Evolutionary conservation across 2,797 vertebrate species (phyloP), one percentile per base, ranked within the genome.

Genomic region (Gymnoscopelus microlampas): DNA sequence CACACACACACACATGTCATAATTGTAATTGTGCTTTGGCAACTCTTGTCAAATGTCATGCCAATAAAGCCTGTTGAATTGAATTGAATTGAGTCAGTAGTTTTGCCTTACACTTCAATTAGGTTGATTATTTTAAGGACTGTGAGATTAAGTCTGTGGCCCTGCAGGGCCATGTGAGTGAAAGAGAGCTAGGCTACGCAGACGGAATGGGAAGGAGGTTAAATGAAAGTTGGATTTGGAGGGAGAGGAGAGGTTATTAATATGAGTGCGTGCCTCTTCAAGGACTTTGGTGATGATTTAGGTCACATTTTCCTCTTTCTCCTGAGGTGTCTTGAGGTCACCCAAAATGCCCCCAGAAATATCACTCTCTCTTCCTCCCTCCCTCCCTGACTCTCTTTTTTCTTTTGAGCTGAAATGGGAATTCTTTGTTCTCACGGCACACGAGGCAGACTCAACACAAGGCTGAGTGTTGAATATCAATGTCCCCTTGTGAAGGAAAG

Each of bases 51-150:
- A 19, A 19, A 19, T 19, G 19, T 19, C 19, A 19, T 19, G 19
- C 19, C 19, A 19, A 19, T 19, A 19, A 19, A 19, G 19, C 19
- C 19, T 19, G 19, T 19, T 29, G 26, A 39, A 39, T 8, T 39
- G 35, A 39, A 39, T 44, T 44, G 39, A 68, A 79, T 82, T n/a
- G n/a, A 19, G 71, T 64, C 68, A 78, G 59, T 35, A 70, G 73
- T 81, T 81, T 80, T 87, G 79, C 69, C 77, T 77, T 85, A 56
- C 50, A 66, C 74, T 66, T 80, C 82, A 91, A 84, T 75, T 88
- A 73, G 89, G 90, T 58, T 91, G 88, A 91, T 84, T 90, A 91
- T 91, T 92, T 89, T 89, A 85, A 80, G 85, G 76, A 57, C 73
- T 70, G 80, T 57, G 63, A 89, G 85, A 91, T 88, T 87, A 84